A percentile compares a stretch with the other conserved stretches of the same genome.
phyloP scores from a whole-genome alignment of 2,797 vertebrate species.

The Tachyglossus aculeatus region DNA sequence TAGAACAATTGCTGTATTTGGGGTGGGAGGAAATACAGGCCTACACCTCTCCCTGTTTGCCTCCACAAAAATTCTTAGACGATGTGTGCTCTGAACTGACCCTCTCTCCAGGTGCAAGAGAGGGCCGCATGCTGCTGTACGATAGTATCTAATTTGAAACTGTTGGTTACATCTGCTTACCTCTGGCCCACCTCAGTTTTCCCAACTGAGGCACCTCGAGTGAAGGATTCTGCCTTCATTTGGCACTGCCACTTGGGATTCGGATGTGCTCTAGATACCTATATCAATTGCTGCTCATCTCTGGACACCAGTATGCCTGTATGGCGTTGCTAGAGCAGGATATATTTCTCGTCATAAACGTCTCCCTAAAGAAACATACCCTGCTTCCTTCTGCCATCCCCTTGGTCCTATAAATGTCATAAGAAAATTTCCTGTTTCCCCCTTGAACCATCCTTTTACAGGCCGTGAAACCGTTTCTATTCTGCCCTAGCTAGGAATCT shows the following conservation, averaged over 20 bases:
- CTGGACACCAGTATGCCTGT: background rate
- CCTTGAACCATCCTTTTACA: no score
- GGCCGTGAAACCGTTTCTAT: background rate
- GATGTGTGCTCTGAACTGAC: background rate
- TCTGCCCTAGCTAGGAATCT: background rate
- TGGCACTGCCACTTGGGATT: background rate
- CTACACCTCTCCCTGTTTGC: background rate
- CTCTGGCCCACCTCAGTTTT: background rate
- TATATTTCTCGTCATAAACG: background rate
- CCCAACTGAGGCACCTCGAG: background rate
- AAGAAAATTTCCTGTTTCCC: background rate
- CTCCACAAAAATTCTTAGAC: background rate
- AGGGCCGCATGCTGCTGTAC: slow-evolving; percentile 19
- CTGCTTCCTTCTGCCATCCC: no score
- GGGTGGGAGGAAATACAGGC: no score
- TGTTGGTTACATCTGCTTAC: background rate
- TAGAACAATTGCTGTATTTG: background rate
- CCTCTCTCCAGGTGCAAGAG: background rate
- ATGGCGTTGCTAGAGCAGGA: background rate
- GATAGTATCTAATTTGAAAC: background rate
- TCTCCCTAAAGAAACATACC: slow-evolving; percentile 1
- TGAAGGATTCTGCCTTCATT: slow-evolving; percentile 4
- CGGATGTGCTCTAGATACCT: background rate
- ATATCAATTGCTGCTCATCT: background rate
- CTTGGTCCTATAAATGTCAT: no score